These are phyloP conservation scores for Halesus radiatus DNA, from an alignment of 1,140 invertebrate genomes.

Conservation along the genomic window DNA sequence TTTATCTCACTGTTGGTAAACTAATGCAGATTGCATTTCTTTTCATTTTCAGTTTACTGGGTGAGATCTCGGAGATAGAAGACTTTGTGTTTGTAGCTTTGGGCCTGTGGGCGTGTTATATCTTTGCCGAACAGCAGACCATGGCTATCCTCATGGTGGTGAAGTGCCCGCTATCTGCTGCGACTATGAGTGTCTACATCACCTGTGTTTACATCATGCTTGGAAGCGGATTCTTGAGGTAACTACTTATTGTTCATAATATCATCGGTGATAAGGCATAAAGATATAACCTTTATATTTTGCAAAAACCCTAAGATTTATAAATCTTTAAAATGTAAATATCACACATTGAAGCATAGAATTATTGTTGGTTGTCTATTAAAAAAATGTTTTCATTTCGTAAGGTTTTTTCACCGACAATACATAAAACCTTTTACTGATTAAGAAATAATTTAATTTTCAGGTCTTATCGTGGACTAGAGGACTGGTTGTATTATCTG, in stretches of 20 bases:
- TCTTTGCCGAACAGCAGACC: conserved; percentile 87
- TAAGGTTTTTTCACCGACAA: too few species aligned
- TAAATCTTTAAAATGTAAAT: too few species aligned
- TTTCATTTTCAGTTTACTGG: conserved; percentile 64
- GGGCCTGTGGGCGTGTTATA: conserved; percentile 84
- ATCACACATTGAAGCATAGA: too few species aligned
- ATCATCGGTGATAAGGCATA: too few species aligned
- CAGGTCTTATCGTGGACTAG: conserved; percentile 79
- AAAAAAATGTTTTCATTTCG: too few species aligned
- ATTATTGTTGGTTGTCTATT: too few species aligned
- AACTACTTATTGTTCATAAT: conserved; percentile 60
- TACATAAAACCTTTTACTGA: too few species aligned
- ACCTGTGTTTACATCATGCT: conserved; percentile 81
- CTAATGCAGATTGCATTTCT: too few species aligned
- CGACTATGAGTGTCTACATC: conserved; percentile 82
- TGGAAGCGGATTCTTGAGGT: conserved; percentile 86
- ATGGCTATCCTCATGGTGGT: conserved; percentile 86
- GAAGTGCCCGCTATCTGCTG: conserved; percentile 81
- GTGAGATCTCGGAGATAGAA: conserved; percentile 66
- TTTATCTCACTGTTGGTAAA: too few species aligned
- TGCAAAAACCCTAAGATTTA: too few species aligned
- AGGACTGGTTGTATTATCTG: conserved; percentile 85
- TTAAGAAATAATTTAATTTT: conserved; percentile 53
- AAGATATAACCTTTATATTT: too few species aligned
- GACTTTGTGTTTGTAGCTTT: conserved; percentile 75